Base-by-base conservation (phyloP, 2,113 vertebrate genomes). In the Rhadina sibilatrix region DNA sequence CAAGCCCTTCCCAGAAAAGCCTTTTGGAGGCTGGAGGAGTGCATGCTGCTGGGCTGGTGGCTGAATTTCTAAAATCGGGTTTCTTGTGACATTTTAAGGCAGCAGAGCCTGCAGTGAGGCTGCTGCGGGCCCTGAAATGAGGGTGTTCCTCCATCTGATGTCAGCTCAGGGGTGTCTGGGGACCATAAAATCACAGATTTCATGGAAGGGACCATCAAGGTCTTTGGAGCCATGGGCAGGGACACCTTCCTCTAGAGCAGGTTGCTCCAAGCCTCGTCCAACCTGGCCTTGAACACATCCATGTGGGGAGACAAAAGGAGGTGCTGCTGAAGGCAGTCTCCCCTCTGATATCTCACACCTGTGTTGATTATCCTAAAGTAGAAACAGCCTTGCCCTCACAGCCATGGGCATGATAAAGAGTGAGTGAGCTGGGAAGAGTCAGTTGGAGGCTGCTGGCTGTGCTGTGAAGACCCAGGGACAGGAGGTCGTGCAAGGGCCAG, bases 121-220 rank as follows among this genome's bases (percentile, higher is more conserved):
- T 37, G 84, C 24, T 15, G 35, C 2, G 42, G 15, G 35, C 24
- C 28, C 49, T 22, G n/a, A 9, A 25, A 4, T 9, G 61, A 42
- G 31, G 11, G 5, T 15, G 38, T 54, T 75, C 33, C 47, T 37
- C 15, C 54, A 28, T 12, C 15, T n/a, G 0, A 31, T 0, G 0
- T 10, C 44, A 28, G 50, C 72, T 53, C 30, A 2, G 72, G 60
- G 40, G 7, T 25, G 20, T 12, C 44, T 46, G 68, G 68, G 74
- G 25, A 24, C 27, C 5, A 27, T 6, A 47, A 35, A 71, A 31
- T 18, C 17, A 15, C 18, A 20, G 25, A 37, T 53, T 27, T 53
- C 46, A 21, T 56, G 54, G 47, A 35, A 35, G 15, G 31, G 40
- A 31, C 47, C 54, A 19, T 19, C 23, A 28, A 83, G 5, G 18